These are phyloP conservation scores for Paelopatides confundens DNA, from an alignment of 53 echinoderm and acorn worm species.

Conservation along the genomic window DNA sequence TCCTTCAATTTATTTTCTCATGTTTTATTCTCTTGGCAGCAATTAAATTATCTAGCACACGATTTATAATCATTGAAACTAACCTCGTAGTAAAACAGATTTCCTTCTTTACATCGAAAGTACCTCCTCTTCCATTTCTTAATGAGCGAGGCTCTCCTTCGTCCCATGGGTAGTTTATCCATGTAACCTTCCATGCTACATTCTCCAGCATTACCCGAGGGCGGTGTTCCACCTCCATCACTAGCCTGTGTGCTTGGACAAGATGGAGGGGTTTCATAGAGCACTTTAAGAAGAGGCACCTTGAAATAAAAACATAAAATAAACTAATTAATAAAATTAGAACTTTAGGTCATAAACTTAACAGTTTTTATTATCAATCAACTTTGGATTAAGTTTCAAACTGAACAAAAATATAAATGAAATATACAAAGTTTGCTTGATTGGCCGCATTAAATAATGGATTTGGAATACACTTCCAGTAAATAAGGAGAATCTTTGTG, in stretches of 20 bases:
- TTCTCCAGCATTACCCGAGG: constrained; percentile 71
- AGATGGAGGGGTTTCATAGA: constrained; percentile 65
- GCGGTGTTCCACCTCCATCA: neutral
- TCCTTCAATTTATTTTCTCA: no score
- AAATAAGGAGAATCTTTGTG: no score
- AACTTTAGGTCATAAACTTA: neutral
- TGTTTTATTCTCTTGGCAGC: no score
- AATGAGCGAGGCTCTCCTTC: constrained; percentile 89
- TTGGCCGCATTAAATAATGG: no score
- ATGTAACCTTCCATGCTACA: constrained; percentile 99
- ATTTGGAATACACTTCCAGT: no score
- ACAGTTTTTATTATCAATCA: neutral
- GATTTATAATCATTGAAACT: no score
- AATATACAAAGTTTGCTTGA: neutral
- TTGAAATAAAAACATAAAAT: constrained; percentile 19
- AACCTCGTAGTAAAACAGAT: constrained; percentile 98
- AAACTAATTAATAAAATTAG: neutral
- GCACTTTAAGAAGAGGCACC: constrained; percentile 80
- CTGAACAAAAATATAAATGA: neutral
- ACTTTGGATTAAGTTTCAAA: neutral
- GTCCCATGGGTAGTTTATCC: constrained; percentile 98
- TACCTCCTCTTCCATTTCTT: constrained; percentile 99
- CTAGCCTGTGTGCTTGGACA: neutral
- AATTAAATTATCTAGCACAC: no score
- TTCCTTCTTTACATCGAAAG: constrained; percentile 96